These are phyloP conservation scores for Pterophyllum scalare DNA, from an alignment of 2,113 vertebrate species.

Conservation along the genomic window DNA sequence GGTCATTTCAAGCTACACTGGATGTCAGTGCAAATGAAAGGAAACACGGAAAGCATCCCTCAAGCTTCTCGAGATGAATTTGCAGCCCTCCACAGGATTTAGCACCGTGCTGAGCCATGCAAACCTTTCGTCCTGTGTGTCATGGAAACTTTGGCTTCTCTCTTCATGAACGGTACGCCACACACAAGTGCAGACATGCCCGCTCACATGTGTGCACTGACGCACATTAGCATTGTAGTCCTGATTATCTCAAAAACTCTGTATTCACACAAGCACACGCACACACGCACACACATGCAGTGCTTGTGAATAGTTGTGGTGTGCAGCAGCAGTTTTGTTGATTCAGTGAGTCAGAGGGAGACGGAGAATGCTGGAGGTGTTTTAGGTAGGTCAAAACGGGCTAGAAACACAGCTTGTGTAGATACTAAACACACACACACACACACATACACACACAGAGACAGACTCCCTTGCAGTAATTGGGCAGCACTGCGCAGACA, in stretches of 20 bases:
- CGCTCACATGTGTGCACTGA: conserved; percentile 29
- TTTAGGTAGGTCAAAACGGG: conserved; percentile 73
- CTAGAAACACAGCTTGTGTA: conserved; percentile 53
- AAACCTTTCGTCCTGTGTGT: conserved; percentile 4
- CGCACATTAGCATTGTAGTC: conserved; percentile 37
- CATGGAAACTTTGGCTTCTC: conserved; percentile 17
- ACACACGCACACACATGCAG: neutral
- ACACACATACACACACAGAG: conserved; percentile 48
- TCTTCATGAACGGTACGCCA: conserved; percentile 5
- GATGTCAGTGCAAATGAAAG: neutral
- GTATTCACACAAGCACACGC: neutral
- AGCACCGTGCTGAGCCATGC: conserved; percentile 10
- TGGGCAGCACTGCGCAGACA: conserved; percentile 69
- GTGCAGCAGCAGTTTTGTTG: conserved; percentile 61
- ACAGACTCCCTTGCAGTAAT: conserved; percentile 71
- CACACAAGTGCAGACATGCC: conserved; percentile 29
- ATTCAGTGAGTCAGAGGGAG: conserved; percentile 74
- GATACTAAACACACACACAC: conserved; percentile 54
- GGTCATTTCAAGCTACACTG: neutral
- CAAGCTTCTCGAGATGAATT: neutral
- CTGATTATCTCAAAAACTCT: conserved; percentile 4
- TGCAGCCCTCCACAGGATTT: neutral
- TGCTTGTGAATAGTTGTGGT: conserved; percentile 6
- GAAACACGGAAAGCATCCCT: neutral
- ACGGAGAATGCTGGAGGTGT: conserved; percentile 66